Conservation (phyloP, 1,140 invertebrate genomes). For the Frieseomelitta varia region DNA sequence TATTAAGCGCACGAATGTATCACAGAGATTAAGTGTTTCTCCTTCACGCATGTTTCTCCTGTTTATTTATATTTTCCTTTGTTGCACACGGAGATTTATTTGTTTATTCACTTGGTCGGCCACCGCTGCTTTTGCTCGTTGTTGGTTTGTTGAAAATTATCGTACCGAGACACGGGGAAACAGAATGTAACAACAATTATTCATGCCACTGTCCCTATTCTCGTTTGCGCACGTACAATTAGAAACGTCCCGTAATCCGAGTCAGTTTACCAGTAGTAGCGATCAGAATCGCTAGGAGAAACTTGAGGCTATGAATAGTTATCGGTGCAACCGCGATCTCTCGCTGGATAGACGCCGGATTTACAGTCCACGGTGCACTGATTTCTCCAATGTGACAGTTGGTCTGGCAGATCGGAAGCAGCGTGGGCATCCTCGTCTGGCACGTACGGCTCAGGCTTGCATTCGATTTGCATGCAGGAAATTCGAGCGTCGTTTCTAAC, state of each 20-base stretch:
- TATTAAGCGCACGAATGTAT: no score
- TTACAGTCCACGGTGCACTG: conserved; percentile 53
- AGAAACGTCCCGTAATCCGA: neutral
- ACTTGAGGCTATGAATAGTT: conserved; percentile 67
- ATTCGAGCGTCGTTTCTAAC: neutral
- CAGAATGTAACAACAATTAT: neutral
- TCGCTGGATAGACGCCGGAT: conserved; percentile 53
- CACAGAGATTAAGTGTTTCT: no score
- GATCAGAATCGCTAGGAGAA: conserved; percentile 65
- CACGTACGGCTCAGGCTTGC: neutral
- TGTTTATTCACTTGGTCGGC: neutral
- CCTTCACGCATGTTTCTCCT: no score
- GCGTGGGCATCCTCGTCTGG: neutral
- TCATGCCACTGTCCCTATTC: neutral
- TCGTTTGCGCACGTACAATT: neutral
- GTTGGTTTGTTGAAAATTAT: no score
- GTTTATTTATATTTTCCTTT: no score
- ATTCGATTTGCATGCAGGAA: conserved; percentile 32
- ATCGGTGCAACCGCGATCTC: conserved; percentile 42
- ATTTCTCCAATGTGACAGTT: conserved; percentile 51
- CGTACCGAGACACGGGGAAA: no score
- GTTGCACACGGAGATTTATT: neutral
- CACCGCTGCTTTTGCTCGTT: no score
- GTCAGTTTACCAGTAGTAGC: conserved; percentile 55
- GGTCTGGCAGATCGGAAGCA: neutral